Base-by-base conservation (phyloP, 2,113 vertebrate genomes). In the Carollia perspicillata region DNA sequence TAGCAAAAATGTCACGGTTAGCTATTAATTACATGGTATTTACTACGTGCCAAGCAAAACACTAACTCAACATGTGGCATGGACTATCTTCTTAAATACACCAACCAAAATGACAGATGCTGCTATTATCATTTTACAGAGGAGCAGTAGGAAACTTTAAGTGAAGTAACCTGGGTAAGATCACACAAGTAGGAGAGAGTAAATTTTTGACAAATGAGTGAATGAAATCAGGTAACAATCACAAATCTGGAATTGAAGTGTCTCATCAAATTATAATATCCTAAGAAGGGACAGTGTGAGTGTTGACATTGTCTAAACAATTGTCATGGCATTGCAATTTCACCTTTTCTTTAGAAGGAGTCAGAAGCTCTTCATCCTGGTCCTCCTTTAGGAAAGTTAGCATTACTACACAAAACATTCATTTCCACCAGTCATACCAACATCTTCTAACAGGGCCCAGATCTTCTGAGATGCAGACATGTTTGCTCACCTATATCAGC, bases 231-330 rank as follows among this genome's bases (percentile, higher is more conserved):
- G 11, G 16, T 16, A 95, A 87, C 18, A 49, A 80, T 89, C 40
- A 58, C 85, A 95, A 84, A 83, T 89, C 69, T 93, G 72, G 22
- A 84, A 55, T 63, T 84, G 71, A 84, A 95, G 10, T 78, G 37
- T 75, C 23, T 96, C 44, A 72, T 37, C 10, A 91, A 85, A 75
- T 90, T 66, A 60, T 47, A 53, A 53, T 84, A 33, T 80, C 65
- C 22, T 22, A 68, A 90, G 22, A 77, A 51, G 58, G 66, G 51
- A 72, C 14, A 88, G 42, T n/a, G 12, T 83, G 51, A 81, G 9
- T 93, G 55, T 20, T n/a, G 66, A 47, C 44, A 81, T 75, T 93
- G 69, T 93, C 81, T 44, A 79, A 97, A 93, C 14, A 84, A 30
- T 37, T 85, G 44, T 68, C 55, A n/a, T 47, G 28, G 16, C 40